Conservation (phyloP, 2,797 vertebrate genomes). For the Malurus splendens region DNA sequence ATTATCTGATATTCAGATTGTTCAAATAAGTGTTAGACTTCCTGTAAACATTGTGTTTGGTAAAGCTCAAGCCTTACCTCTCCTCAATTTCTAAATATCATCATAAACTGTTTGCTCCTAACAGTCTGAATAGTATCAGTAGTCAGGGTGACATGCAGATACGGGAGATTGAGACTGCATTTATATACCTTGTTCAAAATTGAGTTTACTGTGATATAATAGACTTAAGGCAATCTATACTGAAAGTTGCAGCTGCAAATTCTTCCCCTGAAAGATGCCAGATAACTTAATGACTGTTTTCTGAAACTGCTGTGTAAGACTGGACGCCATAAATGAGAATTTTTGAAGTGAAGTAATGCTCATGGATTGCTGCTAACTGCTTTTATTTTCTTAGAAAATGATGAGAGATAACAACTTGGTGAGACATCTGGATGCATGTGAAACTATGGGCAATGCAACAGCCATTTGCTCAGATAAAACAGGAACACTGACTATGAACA, state of each 20-base stretch:
- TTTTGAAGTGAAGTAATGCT: neutral
- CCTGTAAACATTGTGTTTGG: neutral
- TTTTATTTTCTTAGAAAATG: slow-evolving; percentile 89
- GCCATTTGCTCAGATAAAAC: slow-evolving; percentile 99
- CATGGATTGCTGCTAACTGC: neutral
- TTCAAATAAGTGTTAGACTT: neutral
- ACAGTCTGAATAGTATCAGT: neutral
- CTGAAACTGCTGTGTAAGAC: neutral
- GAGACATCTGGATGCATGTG: slow-evolving; percentile 95
- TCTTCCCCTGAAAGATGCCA: neutral
- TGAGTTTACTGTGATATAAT: neutral
- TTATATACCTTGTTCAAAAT: neutral
- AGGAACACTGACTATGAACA: slow-evolving; percentile 96
- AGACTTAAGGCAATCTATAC: neutral
- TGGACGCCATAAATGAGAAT: neutral
- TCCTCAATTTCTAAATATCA: neutral
- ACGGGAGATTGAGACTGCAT: neutral
- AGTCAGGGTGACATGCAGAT: neutral
- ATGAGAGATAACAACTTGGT: slow-evolving; percentile 99
- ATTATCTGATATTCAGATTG: neutral
- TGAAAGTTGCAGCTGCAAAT: neutral
- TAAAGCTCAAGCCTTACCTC: neutral
- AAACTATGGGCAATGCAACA: slow-evolving; percentile 98
- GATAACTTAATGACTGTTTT: neutral
- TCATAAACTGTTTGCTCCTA: neutral